phyloP scores from a whole-genome alignment of 37 sponge, comb jelly and placozoan species.

The Haliclona indistincta region DNA sequence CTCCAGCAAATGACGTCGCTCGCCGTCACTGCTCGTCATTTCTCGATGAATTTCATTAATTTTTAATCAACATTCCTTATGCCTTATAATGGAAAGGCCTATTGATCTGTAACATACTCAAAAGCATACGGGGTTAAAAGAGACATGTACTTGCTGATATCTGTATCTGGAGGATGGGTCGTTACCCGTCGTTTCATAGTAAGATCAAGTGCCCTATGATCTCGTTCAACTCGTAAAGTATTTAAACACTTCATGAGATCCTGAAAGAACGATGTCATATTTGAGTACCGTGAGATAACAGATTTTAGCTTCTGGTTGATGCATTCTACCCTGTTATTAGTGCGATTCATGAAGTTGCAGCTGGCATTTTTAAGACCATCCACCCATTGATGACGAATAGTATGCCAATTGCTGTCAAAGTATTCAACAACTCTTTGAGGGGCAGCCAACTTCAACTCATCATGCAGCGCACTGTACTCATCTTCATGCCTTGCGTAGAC shows the following conservation, averaged over 20 bases:
- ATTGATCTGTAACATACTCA: slow-evolving; percentile 7
- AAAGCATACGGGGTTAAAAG: slow-evolving; percentile 14
- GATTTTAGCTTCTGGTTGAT: slow-evolving; percentile 7
- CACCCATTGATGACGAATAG: slow-evolving; percentile 1
- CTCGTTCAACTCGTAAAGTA: slow-evolving; percentile 16
- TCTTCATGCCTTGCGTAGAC: slow-evolving; percentile 1
- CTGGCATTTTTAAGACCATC: slow-evolving; percentile 11
- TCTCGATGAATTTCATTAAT: too few species aligned
- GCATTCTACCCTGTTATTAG: slow-evolving; percentile 10
- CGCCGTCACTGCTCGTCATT: too few species aligned
- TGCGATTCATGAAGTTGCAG: slow-evolving; percentile 2
- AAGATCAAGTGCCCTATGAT: slow-evolving; percentile 27
- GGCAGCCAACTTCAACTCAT: slow-evolving; percentile 5
- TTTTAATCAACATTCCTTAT: too few species aligned
- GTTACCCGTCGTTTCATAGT: slow-evolving; percentile 17
- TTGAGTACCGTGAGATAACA: slow-evolving; percentile 8
- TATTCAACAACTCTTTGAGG: slow-evolving; percentile 16
- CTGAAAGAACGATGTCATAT: slow-evolving; percentile 3
- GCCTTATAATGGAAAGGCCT: neutral
- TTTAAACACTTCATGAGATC: slow-evolving; percentile 21
- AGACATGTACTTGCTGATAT: slow-evolving; percentile 1
- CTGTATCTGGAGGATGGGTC: neutral
- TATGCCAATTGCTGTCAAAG: slow-evolving; percentile 13
- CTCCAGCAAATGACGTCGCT: too few species aligned
- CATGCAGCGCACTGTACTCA: slow-evolving; percentile 16